Base-by-base conservation (phyloP, 2,797 vertebrate species). In the Sylvilagus floridanus region DNA sequence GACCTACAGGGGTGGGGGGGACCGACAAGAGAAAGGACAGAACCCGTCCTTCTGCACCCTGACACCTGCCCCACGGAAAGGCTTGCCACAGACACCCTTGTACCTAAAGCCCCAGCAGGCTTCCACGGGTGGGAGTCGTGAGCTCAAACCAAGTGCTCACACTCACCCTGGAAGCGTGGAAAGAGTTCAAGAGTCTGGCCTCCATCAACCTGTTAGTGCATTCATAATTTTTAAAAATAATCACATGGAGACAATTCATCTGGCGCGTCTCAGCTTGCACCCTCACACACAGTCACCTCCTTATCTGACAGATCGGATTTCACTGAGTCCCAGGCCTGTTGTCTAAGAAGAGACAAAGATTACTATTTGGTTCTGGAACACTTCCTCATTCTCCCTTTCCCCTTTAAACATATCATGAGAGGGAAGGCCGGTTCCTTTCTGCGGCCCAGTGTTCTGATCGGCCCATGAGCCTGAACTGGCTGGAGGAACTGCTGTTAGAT, bases 151-250 rank as follows among this genome's bases (percentile, higher is more conserved):
- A 94, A 75, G 4, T 4, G 52, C 75, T 79, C 72, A 22, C 35
- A 37, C 32, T 89, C 84, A 91, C 65, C 73, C 77, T 5, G 0
- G 19, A 94, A 84, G 62, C 4, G 3, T 52, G 65, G 28, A 92
- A 79, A 91, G 0, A 32, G 8, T 21, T 89, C 60, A 24, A 66
- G 0, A 60, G 21, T 57, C 62, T 92, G 71, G 76, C 92, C 85
- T 95, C 93, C 57, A 62, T 85, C 87, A 94, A 92, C 22, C 94
- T 76, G 91, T 54, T 76, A 83, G 50, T 90, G 87, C 86, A 35
- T 84, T 90, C 14, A 4, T 35, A 85, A 93, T 94, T 91, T 54
- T 47, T 17, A 77, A 91, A 96, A 91, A 50, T 72, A 83, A 79
- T 30, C 69, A 73, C 32, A 52, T 6, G 35, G 32, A 90, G 88